phyloP scores from a whole-genome alignment of 2,888 invertebrate genomes.

The Andrena fulva region DNA sequence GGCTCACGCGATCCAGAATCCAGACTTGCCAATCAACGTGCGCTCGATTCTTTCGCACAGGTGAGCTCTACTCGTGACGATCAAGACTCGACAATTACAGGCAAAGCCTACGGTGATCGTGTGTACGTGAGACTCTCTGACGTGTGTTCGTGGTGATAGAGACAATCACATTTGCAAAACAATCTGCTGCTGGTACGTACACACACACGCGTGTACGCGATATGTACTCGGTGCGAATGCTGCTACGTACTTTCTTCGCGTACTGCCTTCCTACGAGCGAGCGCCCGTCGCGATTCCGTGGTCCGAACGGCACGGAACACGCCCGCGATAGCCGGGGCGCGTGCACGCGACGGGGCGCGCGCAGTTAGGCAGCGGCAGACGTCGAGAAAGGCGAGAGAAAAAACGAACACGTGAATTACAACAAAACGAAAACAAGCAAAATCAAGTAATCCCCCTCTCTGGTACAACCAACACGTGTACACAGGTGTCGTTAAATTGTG shows the following conservation, averaged over 20 bases:
- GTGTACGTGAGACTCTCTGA: conserved; percentile 11
- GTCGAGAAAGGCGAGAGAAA: conserved; percentile 41
- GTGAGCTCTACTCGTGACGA: conserved; percentile 38
- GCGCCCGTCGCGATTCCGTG: background rate
- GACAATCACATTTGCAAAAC: conserved; percentile 25
- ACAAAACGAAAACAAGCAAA: conserved; percentile 78
- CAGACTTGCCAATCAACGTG: background rate
- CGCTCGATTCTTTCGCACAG: background rate
- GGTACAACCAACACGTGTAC: conserved; percentile 40
- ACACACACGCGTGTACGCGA: no score
- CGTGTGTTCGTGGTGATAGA: conserved; percentile 23
- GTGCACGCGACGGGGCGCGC: conserved; percentile 41
- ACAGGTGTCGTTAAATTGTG: conserved; percentile 39
- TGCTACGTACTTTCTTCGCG: background rate
- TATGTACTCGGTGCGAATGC: background rate
- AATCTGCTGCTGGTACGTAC: background rate
- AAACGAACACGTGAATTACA: conserved; percentile 64
- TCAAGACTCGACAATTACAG: conserved; percentile 19
- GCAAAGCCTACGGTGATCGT: conserved; percentile 47
- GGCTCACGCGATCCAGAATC: background rate
- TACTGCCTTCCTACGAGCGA: background rate
- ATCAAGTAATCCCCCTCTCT: conserved; percentile 81
- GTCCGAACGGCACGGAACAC: background rate
- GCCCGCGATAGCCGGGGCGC: background rate
- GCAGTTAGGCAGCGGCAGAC: conserved; percentile 36